Conservation (phyloP, 1,140 invertebrate genomes). For the Tigriopus japonicus region DNA sequence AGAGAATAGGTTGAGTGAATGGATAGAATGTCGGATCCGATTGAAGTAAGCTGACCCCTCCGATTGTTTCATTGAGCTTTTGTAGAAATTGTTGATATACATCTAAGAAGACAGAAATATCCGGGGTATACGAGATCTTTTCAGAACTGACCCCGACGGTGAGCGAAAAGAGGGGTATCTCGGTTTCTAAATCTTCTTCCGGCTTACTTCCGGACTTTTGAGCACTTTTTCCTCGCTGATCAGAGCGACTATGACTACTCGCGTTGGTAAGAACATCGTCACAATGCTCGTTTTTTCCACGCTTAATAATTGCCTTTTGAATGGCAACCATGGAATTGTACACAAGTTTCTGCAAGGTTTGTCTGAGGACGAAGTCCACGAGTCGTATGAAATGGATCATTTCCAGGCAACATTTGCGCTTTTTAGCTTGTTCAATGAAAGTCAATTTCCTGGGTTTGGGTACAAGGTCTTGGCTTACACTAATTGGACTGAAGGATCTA, state of each 20-base stretch:
- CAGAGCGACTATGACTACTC: not conserved
- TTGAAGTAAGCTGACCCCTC: not conserved
- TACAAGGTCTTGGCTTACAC: not conserved
- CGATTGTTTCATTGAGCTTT: not conserved
- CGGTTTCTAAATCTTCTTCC: not conserved
- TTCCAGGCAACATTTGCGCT: not conserved
- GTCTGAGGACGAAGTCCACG: not conserved
- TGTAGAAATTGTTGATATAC: not conserved
- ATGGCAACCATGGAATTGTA: not conserved
- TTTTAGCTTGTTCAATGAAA: conserved; percentile 4
- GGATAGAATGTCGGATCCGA: not conserved
- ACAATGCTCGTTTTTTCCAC: not conserved
- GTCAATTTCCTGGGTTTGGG: not conserved
- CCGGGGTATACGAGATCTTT: not conserved
- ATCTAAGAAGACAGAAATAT: not conserved
- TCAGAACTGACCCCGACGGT: not conserved
- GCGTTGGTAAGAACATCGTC: not conserved
- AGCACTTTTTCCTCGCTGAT: no score
- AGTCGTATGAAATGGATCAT: not conserved
- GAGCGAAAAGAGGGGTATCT: not conserved
- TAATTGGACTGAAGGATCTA: not conserved
- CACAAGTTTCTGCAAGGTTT: not conserved
- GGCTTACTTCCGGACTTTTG: not conserved
- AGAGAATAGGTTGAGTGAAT: conserved; percentile 2
- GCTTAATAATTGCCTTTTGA: not conserved